phyloP scores from a whole-genome alignment of 2,797 vertebrate genomes.

The Chanos chanos region DNA sequence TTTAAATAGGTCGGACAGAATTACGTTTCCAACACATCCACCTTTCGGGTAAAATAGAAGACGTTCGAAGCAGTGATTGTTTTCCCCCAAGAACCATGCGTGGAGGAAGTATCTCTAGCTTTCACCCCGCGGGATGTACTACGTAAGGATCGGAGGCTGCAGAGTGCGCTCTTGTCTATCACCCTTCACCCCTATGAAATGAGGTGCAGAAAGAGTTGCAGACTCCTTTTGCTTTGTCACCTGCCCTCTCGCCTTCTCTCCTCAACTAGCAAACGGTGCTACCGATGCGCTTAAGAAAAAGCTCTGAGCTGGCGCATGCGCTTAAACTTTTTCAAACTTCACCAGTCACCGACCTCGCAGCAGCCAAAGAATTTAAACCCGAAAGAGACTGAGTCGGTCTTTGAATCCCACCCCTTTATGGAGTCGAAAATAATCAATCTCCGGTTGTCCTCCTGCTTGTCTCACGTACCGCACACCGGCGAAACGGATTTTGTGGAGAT shows the following conservation, averaged over 20 bases:
- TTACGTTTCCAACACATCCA: conserved; percentile 39
- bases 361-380: conserved; percentile 8
- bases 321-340: conserved; percentile 55
- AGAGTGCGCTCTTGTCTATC: conserved; percentile 1
- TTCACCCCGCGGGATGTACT: not conserved
- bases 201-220: conserved; percentile 48
- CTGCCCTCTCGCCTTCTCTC: conserved; percentile 68
- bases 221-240: conserved; percentile 60
- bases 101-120: conserved; percentile 56
- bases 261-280: conserved; percentile 50
- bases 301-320: conserved; percentile 82
- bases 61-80: conserved; percentile 22
- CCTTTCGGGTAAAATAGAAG: conserved; percentile 5
- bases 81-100: conserved; percentile 43
- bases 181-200: conserved; percentile 28
- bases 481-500: too few species aligned
- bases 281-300: conserved; percentile 65
- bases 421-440: too few species aligned
- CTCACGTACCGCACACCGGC: too few species aligned
- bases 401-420: too few species aligned
- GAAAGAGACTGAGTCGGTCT: conserved; percentile 3
- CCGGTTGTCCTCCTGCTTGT: too few species aligned
- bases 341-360: conserved; percentile 65
- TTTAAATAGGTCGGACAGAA: conserved; percentile 33
- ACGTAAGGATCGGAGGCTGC: not conserved